phyloP scores from a whole-genome alignment of 1,140 invertebrate species.

The Meloidogyne chitwoodi region DNA sequence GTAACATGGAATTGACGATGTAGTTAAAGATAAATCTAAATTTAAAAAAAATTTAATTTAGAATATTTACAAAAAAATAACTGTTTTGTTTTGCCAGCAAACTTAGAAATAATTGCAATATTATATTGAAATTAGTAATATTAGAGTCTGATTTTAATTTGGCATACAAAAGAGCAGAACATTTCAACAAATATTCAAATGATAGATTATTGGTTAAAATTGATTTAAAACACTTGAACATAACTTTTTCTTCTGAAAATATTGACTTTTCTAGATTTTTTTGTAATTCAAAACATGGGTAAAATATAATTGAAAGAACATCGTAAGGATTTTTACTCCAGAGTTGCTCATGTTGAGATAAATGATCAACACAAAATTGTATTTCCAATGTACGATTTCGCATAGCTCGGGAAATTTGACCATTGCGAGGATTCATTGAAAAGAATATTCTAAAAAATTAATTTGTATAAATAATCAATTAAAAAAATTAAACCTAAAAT shows the following conservation, averaged over 20 bases:
- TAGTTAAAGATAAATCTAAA: not conserved
- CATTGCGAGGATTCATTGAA: constrained; percentile 86
- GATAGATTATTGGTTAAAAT: not conserved
- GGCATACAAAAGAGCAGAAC: not conserved
- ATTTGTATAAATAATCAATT: not conserved
- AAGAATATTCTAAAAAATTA: constrained; percentile 73
- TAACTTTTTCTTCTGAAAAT: not conserved
- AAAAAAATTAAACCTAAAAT: constrained; percentile 69
- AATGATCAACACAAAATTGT: constrained; percentile 61
- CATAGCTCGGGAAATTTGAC: constrained; percentile 95
- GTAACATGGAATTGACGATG: not conserved
- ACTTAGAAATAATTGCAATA: not conserved
- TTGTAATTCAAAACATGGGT: not conserved
- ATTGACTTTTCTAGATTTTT: not conserved
- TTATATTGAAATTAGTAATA: not conserved
- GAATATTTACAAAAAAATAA: not conserved
- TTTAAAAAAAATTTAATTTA: not conserved
- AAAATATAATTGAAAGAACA: not conserved
- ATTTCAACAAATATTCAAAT: not conserved
- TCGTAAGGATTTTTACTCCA: constrained; percentile 10
- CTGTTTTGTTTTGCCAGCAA: not conserved
- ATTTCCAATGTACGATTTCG: constrained; percentile 92
- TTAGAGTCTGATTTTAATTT: not conserved
- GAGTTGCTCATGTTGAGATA: not conserved
- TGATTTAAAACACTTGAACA: not conserved